Evolutionary conservation across 2,113 vertebrate genomes (phyloP).

Genomic region (Pagrus major): DNA sequence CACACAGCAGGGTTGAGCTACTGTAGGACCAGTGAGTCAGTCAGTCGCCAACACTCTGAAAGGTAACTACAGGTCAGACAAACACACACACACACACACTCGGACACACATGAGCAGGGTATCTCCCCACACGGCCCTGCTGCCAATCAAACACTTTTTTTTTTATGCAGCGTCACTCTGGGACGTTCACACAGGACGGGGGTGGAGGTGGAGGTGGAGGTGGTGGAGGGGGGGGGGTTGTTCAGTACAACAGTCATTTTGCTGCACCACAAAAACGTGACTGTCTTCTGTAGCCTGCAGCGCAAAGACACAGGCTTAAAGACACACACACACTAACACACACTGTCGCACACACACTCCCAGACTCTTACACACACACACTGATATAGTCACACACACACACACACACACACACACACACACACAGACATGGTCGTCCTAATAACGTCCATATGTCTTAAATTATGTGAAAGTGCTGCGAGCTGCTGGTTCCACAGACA

Average conservation of each 20-base stretch:
- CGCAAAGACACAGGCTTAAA: conserved; percentile 61
- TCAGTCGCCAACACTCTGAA: conserved; percentile 32
- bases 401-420: conserved; percentile 28
- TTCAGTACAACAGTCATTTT: conserved; percentile 61
- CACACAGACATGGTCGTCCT: conserved; percentile 68
- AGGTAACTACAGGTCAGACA: conserved; percentile 76
- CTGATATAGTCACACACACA: too few relatives aligned
- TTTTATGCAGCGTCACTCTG: conserved; percentile 64
- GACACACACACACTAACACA: conserved; percentile 41
- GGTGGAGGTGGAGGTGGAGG: background rate
- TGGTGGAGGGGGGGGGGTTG: conserved; percentile 17
- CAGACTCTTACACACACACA: conserved; percentile 16
- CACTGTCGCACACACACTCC: conserved; percentile 13
- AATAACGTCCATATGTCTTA: conserved; percentile 83
- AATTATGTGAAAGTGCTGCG: conserved; percentile 82
- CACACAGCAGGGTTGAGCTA: conserved; percentile 53
- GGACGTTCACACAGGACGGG: conserved; percentile 47
- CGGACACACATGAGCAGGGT: background rate
- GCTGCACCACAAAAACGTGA: conserved; percentile 78
- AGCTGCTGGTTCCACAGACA: conserved; percentile 80
- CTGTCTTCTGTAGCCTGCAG: conserved; percentile 73
- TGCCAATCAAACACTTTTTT: conserved; percentile 64
- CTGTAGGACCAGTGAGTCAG: conserved; percentile 56
- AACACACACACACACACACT: conserved; percentile 41
- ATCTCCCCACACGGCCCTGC: conserved; percentile 36